Evolutionary conservation across 1,140 invertebrate species (phyloP), one percentile per base, ranked within the genome.

Genomic region (Apis cerana): DNA sequence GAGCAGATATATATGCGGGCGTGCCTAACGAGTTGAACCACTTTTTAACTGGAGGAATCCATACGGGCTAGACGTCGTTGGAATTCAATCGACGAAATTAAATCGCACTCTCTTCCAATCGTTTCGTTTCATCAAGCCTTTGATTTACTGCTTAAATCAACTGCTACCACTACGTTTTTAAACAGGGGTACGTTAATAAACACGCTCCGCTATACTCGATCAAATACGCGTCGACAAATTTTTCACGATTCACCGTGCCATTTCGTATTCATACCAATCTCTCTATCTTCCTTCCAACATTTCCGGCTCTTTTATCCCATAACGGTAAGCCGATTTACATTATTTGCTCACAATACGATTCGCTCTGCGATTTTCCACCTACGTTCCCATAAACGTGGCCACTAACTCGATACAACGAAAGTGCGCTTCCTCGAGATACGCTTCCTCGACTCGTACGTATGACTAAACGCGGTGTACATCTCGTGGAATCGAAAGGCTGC

Each of bases 11-110:
- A 75, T 13, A 80, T 76, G 83, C 87, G 88, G 89, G 89, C 75
- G 88, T 87, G 82, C 83, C 86, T 61, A 76, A 80, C 75, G 67
- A 87, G 89, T 82, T 82, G 76, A 77, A 77, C 50, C 75, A 64
- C 70, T 83, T 86, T 79, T 83, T 67, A 71, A 52, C 21, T 52
- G 50, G 48, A 13, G 5, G 50, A 50, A 64, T 75, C 62, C 50
- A 13, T 67, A 56, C 48, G 54, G 65, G 69, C 33, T 19, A 43
- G 33, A 62, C 23, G 21, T 10, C 59, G 33, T 27, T 50, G 19
- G 17, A 13, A 75, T 86, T 48, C 58, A 67, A 71, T 27, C 43
- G 67, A 64, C 68, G 43, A 59, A 52, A 80, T 71, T 70, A 80
- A 85, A 74, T 33, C 65, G 65, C 70, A 43, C 68, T 48, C 75